A percentile compares a stretch with the other conserved stretches of the same genome.
Conservation (phyloP, 1,140 invertebrate genomes). For the Hyposmocoma kahamanoa region DNA sequence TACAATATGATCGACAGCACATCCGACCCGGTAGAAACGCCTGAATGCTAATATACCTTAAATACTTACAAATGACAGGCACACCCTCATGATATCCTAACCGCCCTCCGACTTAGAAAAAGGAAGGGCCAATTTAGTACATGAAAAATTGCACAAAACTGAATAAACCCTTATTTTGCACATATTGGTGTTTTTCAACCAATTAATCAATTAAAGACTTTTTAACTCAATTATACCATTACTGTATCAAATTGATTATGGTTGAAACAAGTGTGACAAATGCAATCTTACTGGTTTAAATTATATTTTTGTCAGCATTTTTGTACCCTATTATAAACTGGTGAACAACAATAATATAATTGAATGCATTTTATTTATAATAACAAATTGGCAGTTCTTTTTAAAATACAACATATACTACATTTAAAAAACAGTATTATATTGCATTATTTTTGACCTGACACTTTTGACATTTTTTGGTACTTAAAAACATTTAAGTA, state of each 20-base stretch:
- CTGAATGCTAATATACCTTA: constrained; percentile 36
- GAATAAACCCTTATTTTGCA: background rate
- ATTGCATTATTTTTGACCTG: too few relatives aligned
- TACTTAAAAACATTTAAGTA: too few relatives aligned
- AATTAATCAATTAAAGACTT: background rate
- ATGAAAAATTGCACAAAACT: background rate
- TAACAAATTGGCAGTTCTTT: too few relatives aligned
- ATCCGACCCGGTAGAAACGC: constrained; percentile 38
- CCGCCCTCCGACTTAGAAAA: constrained; percentile 22
- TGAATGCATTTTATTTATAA: too few relatives aligned
- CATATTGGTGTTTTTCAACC: background rate
- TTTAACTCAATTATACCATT: background rate
- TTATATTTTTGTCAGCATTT: too few relatives aligned
- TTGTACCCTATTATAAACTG: too few relatives aligned
- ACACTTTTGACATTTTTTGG: too few relatives aligned
- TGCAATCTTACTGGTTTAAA: too few relatives aligned
- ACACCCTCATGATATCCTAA: constrained; percentile 46
- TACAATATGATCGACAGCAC: constrained; percentile 64
- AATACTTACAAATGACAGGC: constrained; percentile 61
- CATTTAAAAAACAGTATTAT: too few relatives aligned
- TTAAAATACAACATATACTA: too few relatives aligned
- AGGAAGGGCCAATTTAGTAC: background rate
- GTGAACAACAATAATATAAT: too few relatives aligned
- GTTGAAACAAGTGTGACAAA: too few relatives aligned
- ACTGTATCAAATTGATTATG: background rate